Evolutionary conservation across 30 jellyfish, hydroid and myxozoan genomes (phyloP), one percentile per base, ranked within the genome.

Genomic region (Clytia hemisphaerica): DNA sequence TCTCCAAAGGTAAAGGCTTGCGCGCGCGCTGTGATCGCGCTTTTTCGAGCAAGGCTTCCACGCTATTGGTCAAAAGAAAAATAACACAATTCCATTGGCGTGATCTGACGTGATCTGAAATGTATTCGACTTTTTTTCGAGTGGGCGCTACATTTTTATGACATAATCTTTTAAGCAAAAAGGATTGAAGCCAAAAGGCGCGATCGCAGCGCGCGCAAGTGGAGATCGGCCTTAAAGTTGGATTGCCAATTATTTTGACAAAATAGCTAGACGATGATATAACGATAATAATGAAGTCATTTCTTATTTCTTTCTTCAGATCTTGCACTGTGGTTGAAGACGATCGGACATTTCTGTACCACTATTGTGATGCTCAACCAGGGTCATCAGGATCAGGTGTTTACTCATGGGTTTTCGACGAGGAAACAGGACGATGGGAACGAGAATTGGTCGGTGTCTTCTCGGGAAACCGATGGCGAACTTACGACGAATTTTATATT

Each of bases 371-470:
- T 51, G 98, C 98, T 0, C 44, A 82, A 82, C 92, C 70, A 28
- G 98, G 98, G 6, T 89, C 98, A 6, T 89, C 98, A 0, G 98
- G 98, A 14, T 81, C 98, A 33, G 98, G 98, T n/a, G 98, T 89
- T 36, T 89, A 89, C 74, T 75, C 98, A 18, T 89, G 98, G 98
- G 82, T 73, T 30, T 89, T 37, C 88, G 76, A 76, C 79, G 75
- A 76, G 36, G 46, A 53, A 15, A 42, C 4, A 7, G 63, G 65
- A 26, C 74, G 64, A 54, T 89, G 98, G 98, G 81, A 71, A 55
- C 49, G 98, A 65, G 83, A 74, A 25, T 47, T 89, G 58, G 80
- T 89, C 65, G 98, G 94, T 19, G 94, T 89, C 16, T 89, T 89
- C 66, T 83, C 98, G 1, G 98, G 98, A 26, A 89, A 89, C 45